Evolutionary conservation across 2,113 vertebrate genomes (phyloP).

Genomic region (Rhynchomys soricoides): DNA sequence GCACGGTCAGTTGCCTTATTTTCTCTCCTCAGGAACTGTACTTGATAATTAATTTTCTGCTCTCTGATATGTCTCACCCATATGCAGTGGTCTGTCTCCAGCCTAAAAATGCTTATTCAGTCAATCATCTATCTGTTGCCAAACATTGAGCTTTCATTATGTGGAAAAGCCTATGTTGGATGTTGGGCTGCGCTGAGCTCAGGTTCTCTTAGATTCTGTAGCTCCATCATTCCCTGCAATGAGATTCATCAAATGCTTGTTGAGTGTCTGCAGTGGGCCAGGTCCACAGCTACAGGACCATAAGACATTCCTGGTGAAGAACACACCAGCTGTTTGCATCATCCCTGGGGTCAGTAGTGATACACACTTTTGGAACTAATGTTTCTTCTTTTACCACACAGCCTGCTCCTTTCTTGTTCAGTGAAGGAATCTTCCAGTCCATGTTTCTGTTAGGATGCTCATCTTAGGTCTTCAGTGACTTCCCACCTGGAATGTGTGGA

Average conservation of each 20-base stretch:
- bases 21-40: neutral
- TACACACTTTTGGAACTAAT: fast-evolving
- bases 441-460: neutral
- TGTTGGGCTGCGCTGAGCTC: neutral
- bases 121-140: neutral
- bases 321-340: no score
- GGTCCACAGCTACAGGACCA: neutral
- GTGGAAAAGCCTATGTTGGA: neutral
- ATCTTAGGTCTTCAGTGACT: neutral
- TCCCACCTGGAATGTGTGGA: neutral
- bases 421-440: neutral
- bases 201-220: neutral
- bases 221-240: neutral
- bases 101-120: neutral
- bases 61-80: neutral
- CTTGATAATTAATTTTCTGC: neutral
- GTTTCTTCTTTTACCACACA: neutral
- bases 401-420: neutral
- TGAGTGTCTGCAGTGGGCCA: neutral
- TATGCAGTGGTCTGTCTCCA: neutral
- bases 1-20: neutral
- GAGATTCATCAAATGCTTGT: neutral
- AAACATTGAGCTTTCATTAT: neutral
- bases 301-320: neutral
- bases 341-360: neutral